phyloP scores from a whole-genome alignment of 2,888 invertebrate species.

The Rhaphigaster nebulosa region DNA sequence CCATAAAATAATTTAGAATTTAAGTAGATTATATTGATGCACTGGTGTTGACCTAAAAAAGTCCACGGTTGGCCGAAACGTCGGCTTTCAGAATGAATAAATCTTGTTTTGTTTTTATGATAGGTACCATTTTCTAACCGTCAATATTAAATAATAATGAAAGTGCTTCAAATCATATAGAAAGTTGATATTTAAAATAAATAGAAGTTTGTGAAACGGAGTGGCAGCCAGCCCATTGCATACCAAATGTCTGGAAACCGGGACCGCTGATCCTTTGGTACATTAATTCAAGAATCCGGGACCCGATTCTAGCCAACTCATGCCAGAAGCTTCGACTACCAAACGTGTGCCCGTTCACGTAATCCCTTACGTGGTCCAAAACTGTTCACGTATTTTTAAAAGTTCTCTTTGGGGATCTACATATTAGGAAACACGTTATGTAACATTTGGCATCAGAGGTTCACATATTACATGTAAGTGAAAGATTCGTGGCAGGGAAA shows the following conservation, averaged over 20 bases:
- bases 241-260: constrained; percentile 34
- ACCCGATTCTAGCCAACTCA: constrained; percentile 15
- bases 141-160: too few relatives aligned
- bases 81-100: too few relatives aligned
- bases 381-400: constrained; percentile 34
- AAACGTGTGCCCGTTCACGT: constrained; percentile 29
- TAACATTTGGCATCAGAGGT: constrained; percentile 20
- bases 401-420: neutral
- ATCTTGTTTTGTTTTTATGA: too few relatives aligned
- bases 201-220: neutral
- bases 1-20: too few relatives aligned
- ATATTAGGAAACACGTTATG: constrained; percentile 26
- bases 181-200: neutral
- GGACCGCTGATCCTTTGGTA: neutral
- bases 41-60: too few relatives aligned
- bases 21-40: too few relatives aligned
- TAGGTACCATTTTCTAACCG: too few relatives aligned
- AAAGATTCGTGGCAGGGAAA: neutral
- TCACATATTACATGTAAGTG: neutral
- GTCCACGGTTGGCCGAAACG: too few relatives aligned
- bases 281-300: constrained; percentile 37
- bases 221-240: neutral
- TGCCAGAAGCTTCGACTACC: constrained; percentile 22
- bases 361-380: constrained; percentile 19
- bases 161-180: too few relatives aligned